phyloP scores from a whole-genome alignment of 2,888 invertebrate species.

The Drosophila subsilvestris region DNA sequence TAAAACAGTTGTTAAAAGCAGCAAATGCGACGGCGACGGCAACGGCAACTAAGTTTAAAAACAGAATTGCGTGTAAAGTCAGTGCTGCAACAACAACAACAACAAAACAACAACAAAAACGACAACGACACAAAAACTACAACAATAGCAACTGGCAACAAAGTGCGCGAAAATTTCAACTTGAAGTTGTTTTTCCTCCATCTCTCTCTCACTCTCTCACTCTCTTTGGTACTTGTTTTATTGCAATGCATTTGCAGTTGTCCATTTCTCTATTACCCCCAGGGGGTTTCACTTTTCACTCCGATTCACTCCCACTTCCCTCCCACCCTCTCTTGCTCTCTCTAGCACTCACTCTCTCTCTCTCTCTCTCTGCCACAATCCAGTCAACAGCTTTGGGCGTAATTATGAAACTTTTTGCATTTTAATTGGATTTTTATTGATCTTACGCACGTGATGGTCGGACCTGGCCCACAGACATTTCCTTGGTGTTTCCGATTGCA shows the following conservation, averaged over 20 bases:
- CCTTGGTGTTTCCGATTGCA: constrained; percentile 28
- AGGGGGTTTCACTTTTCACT: constrained; percentile 54
- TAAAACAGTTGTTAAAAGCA: constrained; percentile 61
- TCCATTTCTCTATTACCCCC: constrained; percentile 59
- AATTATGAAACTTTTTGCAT: constrained; percentile 75
- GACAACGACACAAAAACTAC: constrained; percentile 20
- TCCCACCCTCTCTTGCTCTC: neutral
- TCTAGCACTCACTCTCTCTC: neutral
- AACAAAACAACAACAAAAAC: constrained; percentile 10
- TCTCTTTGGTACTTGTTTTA: constrained; percentile 48
- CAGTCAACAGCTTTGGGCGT: constrained; percentile 40
- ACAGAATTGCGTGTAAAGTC: constrained; percentile 66
- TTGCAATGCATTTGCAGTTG: constrained; percentile 58
- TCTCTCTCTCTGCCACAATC: neutral
- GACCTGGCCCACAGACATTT: neutral
- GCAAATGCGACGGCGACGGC: neutral
- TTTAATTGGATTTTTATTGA: constrained; percentile 78
- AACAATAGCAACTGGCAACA: constrained; percentile 32
- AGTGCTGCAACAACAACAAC: constrained; percentile 31
- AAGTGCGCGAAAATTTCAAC: constrained; percentile 49
- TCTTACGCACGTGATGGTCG: constrained; percentile 73
- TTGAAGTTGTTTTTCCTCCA: constrained; percentile 40
- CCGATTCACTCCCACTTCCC: constrained; percentile 1
- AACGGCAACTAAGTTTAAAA: constrained; percentile 45
- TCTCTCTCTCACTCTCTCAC: neutral